A percentile compares a stretch with the other conserved stretches of the same genome.
Conservation (phyloP, 1,140 invertebrate species). For the Cephus cinctus region DNA sequence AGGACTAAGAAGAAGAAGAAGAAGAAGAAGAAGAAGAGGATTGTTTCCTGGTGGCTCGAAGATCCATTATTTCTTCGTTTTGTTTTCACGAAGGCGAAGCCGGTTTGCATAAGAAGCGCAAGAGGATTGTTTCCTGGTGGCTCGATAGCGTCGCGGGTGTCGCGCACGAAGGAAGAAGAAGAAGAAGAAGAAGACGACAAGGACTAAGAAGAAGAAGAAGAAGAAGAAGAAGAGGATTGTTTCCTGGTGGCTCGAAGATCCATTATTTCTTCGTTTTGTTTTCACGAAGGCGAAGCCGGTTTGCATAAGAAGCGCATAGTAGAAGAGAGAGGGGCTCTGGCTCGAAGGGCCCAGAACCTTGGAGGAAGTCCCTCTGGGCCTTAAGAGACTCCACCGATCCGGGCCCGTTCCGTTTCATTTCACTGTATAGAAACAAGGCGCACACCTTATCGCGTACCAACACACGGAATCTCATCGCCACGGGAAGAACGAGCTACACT, state of each 20-base stretch:
- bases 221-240: background rate
- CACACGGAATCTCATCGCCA: no score
- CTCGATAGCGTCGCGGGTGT: no score
- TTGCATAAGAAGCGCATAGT: conserved; percentile 23
- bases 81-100: conserved; percentile 15
- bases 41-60: conserved; percentile 35
- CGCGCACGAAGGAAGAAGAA: background rate
- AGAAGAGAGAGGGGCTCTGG: background rate
- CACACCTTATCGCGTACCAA: no score
- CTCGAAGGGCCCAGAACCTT: no score
- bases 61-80: conserved; percentile 8
- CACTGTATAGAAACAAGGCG: no score
- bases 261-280: conserved; percentile 23
- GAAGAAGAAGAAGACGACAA: background rate
- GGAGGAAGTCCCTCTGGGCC: no score
- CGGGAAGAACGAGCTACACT: no score
- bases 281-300: conserved; percentile 29
- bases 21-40: no score
- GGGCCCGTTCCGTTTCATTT: no score
- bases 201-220: background rate
- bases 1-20: no score
- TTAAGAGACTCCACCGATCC: no score
- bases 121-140: background rate
- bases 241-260: no score
- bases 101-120: conserved; percentile 12